A percentile compares a stretch with the other conserved stretches of the same genome.
phyloP scores from a whole-genome alignment of 1,140 invertebrate genomes.

The Ceratitis capitata region DNA sequence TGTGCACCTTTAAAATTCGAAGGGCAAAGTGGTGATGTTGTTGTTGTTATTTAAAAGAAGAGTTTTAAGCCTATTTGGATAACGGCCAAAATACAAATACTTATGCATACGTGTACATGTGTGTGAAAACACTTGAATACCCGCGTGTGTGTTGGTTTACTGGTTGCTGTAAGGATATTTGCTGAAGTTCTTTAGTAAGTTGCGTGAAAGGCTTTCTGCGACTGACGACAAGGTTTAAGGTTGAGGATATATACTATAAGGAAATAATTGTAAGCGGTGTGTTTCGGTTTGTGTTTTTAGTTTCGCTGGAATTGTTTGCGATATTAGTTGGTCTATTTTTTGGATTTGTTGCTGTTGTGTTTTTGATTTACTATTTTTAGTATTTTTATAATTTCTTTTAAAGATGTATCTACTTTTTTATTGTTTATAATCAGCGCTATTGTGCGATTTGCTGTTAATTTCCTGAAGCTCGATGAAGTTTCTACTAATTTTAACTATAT shows the following conservation, averaged over 20 bases:
- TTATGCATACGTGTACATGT: background rate
- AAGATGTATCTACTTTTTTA: background rate
- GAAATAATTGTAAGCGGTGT: background rate
- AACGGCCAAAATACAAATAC: background rate
- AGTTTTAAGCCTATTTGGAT: slow-evolving; percentile 13
- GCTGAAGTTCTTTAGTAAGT: background rate
- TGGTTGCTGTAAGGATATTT: background rate
- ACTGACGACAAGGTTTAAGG: background rate
- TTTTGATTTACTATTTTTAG: background rate
- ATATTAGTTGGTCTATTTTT: background rate
- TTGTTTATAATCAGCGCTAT: background rate
- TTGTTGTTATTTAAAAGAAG: background rate
- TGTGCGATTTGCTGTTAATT: background rate
- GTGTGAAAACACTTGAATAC: background rate
- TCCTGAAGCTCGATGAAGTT: slow-evolving; percentile 8
- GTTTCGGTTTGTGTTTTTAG: slow-evolving; percentile 5
- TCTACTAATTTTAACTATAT: background rate
- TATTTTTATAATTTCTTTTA: background rate
- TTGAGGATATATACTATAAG: background rate
- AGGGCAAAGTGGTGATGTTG: background rate
- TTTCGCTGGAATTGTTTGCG: background rate
- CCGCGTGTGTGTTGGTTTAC: background rate
- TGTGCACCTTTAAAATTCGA: background rate
- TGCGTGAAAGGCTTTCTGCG: background rate
- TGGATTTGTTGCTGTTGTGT: background rate